Evolutionary conservation across 2,113 vertebrate species (phyloP).

Genomic region (Numida meleagris): DNA sequence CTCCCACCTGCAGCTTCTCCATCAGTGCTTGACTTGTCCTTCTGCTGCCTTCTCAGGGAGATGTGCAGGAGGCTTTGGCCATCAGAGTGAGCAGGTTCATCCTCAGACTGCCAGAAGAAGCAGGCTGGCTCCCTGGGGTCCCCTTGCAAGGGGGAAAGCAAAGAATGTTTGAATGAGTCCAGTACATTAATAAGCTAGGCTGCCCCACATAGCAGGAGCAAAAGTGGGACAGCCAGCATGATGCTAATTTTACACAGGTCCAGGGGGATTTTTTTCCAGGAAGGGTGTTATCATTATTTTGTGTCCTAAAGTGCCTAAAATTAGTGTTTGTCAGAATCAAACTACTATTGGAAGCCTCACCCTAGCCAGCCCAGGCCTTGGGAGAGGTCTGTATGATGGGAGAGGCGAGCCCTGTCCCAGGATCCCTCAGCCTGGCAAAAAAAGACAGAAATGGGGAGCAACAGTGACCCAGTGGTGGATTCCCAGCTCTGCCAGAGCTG

Average conservation of each 20-base stretch:
- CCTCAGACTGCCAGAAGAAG: background rate
- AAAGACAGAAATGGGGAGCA: background rate
- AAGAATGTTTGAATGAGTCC: background rate
- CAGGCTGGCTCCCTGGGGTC: background rate
- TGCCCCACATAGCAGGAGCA: slow-evolving; percentile 34
- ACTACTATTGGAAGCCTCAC: background rate
- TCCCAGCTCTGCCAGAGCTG: background rate
- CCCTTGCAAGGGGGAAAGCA: background rate
- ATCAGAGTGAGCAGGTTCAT: background rate
- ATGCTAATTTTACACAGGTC: slow-evolving; percentile 52
- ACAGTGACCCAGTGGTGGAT: accelerated
- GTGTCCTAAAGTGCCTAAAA: slow-evolving; percentile 47
- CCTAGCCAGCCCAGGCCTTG: background rate
- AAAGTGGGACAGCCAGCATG: slow-evolving; percentile 62
- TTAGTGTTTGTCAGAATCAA: background rate
- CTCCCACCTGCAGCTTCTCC: background rate
- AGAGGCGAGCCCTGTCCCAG: background rate
- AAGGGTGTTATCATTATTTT: slow-evolving; percentile 50
- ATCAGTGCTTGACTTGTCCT: background rate
- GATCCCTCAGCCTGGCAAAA: background rate
- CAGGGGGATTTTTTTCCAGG: slow-evolving; percentile 6
- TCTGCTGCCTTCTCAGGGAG: background rate
- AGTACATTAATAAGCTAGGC: slow-evolving; percentile 35
- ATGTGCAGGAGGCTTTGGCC: background rate
- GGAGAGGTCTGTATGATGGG: background rate